A percentile compares a stretch with the other conserved stretches of the same genome.
Conservation (phyloP, 1,140 invertebrate genomes). For the Chlorops oryzae region DNA sequence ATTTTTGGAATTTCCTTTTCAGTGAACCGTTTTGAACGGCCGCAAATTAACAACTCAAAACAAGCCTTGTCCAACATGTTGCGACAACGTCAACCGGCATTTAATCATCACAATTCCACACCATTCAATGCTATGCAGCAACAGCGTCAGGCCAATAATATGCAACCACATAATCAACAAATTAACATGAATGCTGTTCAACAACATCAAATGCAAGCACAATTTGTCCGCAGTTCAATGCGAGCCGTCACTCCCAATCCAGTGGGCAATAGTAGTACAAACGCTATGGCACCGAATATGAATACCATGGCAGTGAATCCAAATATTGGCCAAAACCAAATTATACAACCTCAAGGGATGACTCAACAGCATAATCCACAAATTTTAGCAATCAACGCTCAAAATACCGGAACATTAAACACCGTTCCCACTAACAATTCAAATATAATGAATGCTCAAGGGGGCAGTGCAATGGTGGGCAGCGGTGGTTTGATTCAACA, state of each 20-base stretch:
- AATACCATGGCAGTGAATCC: conserved; percentile 49
- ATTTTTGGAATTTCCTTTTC: conserved; percentile 17
- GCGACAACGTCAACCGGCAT: conserved; percentile 59
- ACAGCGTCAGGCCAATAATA: conserved; percentile 42
- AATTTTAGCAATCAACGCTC: conserved; percentile 51
- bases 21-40: conserved; percentile 63
- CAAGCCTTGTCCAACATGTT: conserved; percentile 83
- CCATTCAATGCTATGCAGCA: conserved; percentile 52
- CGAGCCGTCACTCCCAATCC: conserved; percentile 47
- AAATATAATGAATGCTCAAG: conserved; percentile 19
- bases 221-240: conserved; percentile 44
- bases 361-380: conserved; percentile 47
- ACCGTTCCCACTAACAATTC: conserved; percentile 18
- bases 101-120: conserved; percentile 48
- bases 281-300: conserved; percentile 50
- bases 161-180: conserved; percentile 44
- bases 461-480: conserved; percentile 28
- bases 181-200: conserved; percentile 46
- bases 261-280: conserved; percentile 26
- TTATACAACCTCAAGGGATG: conserved; percentile 53
- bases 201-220: conserved; percentile 37
- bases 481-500: conserved; percentile 34
- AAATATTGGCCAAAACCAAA: conserved; percentile 49
- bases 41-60: conserved; percentile 68
- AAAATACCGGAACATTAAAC: conserved; percentile 43